Percentiles rank a stretch among this genome's conserved stretches.
Conservation (phyloP, 2,113 vertebrate genomes). For the Neoarius graeffei region DNA sequence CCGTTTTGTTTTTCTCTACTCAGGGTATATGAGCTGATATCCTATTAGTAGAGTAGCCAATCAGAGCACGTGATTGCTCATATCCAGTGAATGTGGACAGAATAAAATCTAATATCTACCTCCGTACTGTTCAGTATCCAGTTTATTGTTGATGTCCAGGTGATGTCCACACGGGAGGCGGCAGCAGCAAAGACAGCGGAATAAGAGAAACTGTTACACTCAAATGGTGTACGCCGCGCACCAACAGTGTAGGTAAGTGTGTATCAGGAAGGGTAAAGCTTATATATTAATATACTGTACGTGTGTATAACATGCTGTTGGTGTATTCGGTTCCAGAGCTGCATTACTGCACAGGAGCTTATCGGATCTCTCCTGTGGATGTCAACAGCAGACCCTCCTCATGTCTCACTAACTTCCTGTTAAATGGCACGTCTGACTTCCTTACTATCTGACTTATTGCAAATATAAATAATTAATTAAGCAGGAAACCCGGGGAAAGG, state of each 20-base stretch:
- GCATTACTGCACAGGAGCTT: slow-evolving; percentile 96
- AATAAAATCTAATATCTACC: background rate
- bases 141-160: slow-evolving; percentile 68
- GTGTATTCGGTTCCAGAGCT: slow-evolving; percentile 77
- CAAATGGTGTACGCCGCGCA: slow-evolving; percentile 97
- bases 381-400: slow-evolving; percentile 99
- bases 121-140: background rate
- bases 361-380: slow-evolving; percentile 95
- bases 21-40: too few relatives aligned
- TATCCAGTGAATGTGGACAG: too few relatives aligned
- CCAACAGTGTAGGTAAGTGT: slow-evolving; percentile 90
- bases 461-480: background rate
- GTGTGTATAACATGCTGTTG: background rate
- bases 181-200: slow-evolving; percentile 85
- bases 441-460: background rate
- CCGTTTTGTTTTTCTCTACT: too few relatives aligned
- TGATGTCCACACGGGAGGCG: slow-evolving; percentile 82
- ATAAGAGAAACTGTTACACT: slow-evolving; percentile 94
- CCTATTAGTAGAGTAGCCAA: too few relatives aligned
- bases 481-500: background rate
- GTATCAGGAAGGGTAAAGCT: background rate
- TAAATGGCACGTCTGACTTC: slow-evolving; percentile 83
- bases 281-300: background rate
- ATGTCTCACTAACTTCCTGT: slow-evolving; percentile 96
- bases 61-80: too few relatives aligned